phyloP scores from a whole-genome alignment of 2,888 invertebrate species.

The Calameuta filiformis region DNA sequence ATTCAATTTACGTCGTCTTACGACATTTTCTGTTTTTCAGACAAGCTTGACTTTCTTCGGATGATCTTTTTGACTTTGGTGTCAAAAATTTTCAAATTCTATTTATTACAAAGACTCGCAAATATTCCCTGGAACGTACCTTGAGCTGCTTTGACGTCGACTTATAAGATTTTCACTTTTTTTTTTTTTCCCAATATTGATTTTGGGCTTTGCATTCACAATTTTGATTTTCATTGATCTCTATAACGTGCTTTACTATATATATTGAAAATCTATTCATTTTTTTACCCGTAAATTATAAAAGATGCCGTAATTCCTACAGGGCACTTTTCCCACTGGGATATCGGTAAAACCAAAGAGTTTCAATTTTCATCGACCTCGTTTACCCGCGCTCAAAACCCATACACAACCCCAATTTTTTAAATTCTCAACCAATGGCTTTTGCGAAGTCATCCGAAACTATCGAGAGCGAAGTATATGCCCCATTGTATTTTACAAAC shows the following conservation, averaged over 20 bases:
- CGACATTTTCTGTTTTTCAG: constrained; percentile 13
- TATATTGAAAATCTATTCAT: neutral
- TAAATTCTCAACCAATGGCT: neutral
- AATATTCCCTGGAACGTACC: neutral
- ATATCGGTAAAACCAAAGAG: neutral
- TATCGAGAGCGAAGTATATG: neutral
- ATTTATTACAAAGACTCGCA: neutral
- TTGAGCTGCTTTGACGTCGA: neutral
- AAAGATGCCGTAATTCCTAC: neutral
- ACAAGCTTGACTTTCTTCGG: constrained; percentile 1
- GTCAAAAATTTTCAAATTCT: neutral
- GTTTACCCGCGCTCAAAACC: neutral
- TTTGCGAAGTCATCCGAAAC: neutral
- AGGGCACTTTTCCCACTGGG: neutral
- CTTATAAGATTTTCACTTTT: neutral
- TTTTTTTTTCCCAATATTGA: neutral
- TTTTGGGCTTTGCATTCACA: no score
- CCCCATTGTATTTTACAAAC: neutral
- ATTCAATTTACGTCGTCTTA: constrained; percentile 17
- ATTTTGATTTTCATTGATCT: no score
- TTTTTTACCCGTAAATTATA: neutral
- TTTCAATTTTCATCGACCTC: neutral
- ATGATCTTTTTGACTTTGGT: constrained; percentile 30
- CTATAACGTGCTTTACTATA: neutral
- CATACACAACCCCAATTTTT: neutral